phyloP scores from a whole-genome alignment of 2,113 vertebrate genomes.

The Pygoscelis antarcticus region DNA sequence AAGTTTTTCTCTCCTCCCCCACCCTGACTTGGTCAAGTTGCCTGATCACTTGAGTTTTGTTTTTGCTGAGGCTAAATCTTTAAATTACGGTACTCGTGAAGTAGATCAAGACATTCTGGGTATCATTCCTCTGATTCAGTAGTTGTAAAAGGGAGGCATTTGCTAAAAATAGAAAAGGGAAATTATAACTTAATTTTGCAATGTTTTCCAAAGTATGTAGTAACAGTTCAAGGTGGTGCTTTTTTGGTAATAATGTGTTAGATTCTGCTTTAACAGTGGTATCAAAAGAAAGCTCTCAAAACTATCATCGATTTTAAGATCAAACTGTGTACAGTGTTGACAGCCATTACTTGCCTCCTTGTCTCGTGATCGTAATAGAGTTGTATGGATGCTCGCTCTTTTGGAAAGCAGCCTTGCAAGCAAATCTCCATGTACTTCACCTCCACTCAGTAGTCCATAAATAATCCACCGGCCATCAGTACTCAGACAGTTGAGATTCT shows the following conservation, averaged over 20 bases:
- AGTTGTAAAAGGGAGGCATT: not conserved
- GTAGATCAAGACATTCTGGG: not conserved
- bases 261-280: not conserved
- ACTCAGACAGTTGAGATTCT: constrained; percentile 80
- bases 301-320: accelerated
- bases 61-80: not conserved
- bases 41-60: not conserved
- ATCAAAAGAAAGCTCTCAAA: not conserved
- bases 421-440: constrained; percentile 77
- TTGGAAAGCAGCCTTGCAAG: constrained; percentile 82
- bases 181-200: not conserved
- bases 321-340: not conserved
- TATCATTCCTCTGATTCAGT: not conserved
- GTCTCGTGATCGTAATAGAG: constrained; percentile 78
- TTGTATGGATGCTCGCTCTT: constrained; percentile 80
- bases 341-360: constrained; percentile 71
- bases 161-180: not conserved
- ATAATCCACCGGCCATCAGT: constrained; percentile 84
- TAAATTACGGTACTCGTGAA: not conserved
- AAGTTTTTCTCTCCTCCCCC: not conserved
- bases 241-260: not conserved
- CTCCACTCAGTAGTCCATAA: constrained; percentile 82
- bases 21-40: not conserved
- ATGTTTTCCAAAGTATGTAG: not conserved
- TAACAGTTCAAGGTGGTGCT: not conserved